Conservation (phyloP, 1,140 invertebrate genomes). For the Bombus waltoni region DNA sequence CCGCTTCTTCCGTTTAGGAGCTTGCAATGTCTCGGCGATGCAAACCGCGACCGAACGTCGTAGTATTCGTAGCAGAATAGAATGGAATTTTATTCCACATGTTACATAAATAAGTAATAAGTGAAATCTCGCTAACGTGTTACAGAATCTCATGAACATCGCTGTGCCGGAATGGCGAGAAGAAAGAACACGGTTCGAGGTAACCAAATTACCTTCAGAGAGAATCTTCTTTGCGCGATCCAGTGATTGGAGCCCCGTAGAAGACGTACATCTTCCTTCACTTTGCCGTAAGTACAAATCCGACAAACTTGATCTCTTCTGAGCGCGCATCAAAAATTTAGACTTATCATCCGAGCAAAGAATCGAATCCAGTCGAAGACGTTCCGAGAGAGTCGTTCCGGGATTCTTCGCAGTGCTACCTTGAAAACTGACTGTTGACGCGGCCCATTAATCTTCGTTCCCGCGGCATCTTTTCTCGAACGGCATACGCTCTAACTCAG, state of each 20-base stretch:
- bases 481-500: too few species aligned
- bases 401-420: too few species aligned
- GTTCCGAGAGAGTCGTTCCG: background rate
- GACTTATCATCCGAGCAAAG: background rate
- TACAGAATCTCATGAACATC: background rate
- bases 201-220: background rate
- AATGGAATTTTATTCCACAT: too few species aligned
- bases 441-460: too few species aligned
- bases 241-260: background rate
- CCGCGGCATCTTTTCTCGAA: too few species aligned
- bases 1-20: background rate
- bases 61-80: too few species aligned
- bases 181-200: background rate
- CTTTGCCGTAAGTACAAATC: background rate
- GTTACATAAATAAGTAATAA: background rate
- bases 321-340: slow-evolving; percentile 17
- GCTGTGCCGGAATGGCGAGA: background rate
- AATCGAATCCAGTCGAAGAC: background rate
- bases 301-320: background rate
- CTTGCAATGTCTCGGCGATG: background rate
- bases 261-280: background rate
- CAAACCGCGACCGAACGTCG: too few species aligned
- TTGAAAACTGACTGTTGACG: too few species aligned
- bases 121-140: background rate
- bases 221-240: background rate